Conservation (phyloP, 2,113 vertebrate genomes). For the Grammomys dolichurus region DNA sequence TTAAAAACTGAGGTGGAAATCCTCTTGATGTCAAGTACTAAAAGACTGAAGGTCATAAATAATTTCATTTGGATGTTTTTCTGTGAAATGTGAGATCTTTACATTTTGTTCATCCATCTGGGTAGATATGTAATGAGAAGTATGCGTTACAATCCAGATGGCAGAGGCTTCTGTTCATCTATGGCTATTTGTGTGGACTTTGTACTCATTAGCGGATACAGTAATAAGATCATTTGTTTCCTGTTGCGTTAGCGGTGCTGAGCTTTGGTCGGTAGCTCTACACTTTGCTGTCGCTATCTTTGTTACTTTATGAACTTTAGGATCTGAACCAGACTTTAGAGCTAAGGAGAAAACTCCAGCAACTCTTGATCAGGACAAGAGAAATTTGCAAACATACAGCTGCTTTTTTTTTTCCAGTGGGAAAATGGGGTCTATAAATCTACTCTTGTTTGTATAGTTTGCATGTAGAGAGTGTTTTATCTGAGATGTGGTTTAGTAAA, state of each 20-base stretch:
- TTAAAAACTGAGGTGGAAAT: conserved; percentile 12
- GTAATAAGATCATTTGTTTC: not conserved
- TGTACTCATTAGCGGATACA: not conserved
- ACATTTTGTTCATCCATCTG: not conserved
- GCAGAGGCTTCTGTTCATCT: conserved; percentile 36
- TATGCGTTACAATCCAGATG: conserved; percentile 25
- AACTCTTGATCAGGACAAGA: not conserved
- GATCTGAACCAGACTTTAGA: not conserved
- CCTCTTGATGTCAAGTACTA: not conserved
- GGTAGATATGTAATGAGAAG: conserved; percentile 41
- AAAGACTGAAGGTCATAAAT: not conserved
- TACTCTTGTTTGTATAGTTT: not conserved
- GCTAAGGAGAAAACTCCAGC: not conserved
- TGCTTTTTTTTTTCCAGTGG: not conserved
- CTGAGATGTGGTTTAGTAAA: not conserved
- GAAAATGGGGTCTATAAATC: not conserved
- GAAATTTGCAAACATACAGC: not conserved
- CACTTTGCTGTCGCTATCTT: not conserved
- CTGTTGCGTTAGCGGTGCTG: not conserved
- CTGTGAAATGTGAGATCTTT: conserved; percentile 33
- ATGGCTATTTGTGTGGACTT: not conserved
- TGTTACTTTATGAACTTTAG: not conserved
- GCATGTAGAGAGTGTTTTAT: not conserved
- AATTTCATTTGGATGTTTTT: conserved; percentile 45
- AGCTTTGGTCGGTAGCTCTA: not conserved